phyloP scores from a whole-genome alignment of 2,113 vertebrate species.

The Numenius arquata region DNA sequence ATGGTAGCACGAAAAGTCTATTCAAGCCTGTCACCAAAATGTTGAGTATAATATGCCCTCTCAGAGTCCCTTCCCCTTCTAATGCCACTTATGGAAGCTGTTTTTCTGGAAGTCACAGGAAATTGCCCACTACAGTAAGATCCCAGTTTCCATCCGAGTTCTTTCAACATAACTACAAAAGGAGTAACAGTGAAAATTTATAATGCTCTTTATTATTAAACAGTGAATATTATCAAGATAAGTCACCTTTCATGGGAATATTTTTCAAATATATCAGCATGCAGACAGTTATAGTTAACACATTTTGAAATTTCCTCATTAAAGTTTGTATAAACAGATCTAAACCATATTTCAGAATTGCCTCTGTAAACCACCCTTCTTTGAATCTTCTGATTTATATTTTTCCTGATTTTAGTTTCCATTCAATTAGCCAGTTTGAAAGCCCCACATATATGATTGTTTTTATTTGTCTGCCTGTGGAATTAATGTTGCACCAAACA shows the following conservation, averaged over 20 bases:
- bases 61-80: not conserved
- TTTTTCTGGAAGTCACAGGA: not conserved
- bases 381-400: not conserved
- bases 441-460: accelerated
- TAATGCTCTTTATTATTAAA: not conserved
- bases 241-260: not conserved
- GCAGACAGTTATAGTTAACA: not conserved
- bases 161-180: not conserved
- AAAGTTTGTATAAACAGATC: not conserved
- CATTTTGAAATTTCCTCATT: not conserved
- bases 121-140: not conserved
- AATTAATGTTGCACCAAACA: not conserved
- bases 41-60: not conserved
- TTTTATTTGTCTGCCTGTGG: not conserved
- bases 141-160: not conserved
- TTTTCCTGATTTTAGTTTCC: not conserved
- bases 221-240: not conserved
- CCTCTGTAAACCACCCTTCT: not conserved
- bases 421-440: not conserved
- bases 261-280: not conserved
- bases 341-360: not conserved
- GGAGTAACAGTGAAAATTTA: not conserved
- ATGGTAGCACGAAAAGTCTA: not conserved
- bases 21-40: not conserved
- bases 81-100: not conserved